A percentile compares a stretch with the other conserved stretches of the same genome.
phyloP scores from a whole-genome alignment of 2,113 vertebrate genomes.

The Tachysurus vachellii region DNA sequence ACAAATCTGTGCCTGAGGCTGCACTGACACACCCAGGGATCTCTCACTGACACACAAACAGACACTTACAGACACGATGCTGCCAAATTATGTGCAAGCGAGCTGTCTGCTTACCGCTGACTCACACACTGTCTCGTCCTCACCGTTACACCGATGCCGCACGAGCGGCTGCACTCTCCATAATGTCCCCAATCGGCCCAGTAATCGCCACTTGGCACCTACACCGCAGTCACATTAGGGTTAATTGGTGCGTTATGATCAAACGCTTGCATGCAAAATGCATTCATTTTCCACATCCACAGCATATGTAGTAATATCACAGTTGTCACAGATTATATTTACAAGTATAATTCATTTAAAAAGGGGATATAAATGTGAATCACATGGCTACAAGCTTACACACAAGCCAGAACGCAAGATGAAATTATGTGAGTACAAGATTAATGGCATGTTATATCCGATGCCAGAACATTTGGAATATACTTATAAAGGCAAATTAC shows the following conservation, averaged over 20 bases:
- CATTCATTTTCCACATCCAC: background rate
- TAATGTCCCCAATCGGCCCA: slow-evolving; percentile 89
- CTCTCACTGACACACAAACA: slow-evolving; percentile 3
- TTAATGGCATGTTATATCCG: background rate
- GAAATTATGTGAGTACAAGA: background rate
- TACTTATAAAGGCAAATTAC: background rate
- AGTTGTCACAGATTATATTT: background rate
- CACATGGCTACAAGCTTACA: background rate
- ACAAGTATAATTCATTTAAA: background rate
- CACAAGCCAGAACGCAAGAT: background rate
- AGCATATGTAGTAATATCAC: background rate
- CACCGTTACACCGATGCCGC: slow-evolving; percentile 83
- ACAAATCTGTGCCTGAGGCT: slow-evolving; percentile 30
- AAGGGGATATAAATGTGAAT: background rate
- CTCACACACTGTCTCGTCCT: slow-evolving; percentile 81
- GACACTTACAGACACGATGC: slow-evolving; percentile 15
- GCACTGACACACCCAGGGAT: slow-evolving; percentile 28
- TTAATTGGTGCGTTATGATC: too few relatives aligned
- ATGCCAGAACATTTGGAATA: background rate
- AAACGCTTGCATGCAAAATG: too few relatives aligned
- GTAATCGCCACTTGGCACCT: slow-evolving; percentile 68
- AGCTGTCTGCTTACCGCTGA: slow-evolving; percentile 74
- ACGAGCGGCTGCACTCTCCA: slow-evolving; percentile 87
- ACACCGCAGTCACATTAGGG: background rate
- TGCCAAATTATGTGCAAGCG: slow-evolving; percentile 5